phyloP scores from a whole-genome alignment of 2,888 invertebrate genomes.

The Anthophora plumipes region DNA sequence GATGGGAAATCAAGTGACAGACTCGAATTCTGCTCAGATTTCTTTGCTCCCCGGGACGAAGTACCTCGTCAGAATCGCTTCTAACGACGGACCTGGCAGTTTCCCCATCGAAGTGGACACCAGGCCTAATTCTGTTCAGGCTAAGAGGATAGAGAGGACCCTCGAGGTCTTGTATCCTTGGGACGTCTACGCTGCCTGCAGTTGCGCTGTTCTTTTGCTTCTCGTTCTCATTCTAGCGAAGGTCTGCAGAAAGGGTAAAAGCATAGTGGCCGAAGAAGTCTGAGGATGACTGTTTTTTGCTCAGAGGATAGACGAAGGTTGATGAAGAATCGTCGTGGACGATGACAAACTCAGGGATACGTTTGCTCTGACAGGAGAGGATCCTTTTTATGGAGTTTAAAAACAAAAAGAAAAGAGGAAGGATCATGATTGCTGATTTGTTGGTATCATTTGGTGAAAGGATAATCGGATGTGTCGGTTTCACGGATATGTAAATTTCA shows the following conservation, averaged over 20 bases:
- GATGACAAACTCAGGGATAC: conserved; percentile 47
- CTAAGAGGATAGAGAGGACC: conserved; percentile 74
- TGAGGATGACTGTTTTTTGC: conserved; percentile 9
- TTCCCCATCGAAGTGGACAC: conserved; percentile 83
- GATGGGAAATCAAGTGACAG: conserved; percentile 83
- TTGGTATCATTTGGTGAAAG: not conserved
- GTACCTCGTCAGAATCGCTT: conserved; percentile 82
- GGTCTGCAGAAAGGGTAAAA: conserved; percentile 67
- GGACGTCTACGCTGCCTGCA: conserved; percentile 73
- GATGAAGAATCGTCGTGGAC: conserved; percentile 8
- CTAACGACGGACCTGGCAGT: conserved; percentile 82
- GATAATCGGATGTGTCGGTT: not conserved
- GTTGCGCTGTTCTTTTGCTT: conserved; percentile 67
- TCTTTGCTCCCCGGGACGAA: conserved; percentile 81
- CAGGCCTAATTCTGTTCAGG: conserved; percentile 72
- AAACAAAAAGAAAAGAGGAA: not conserved
- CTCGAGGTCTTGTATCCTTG: conserved; percentile 68
- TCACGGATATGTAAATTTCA: not conserved
- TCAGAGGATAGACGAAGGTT: not conserved
- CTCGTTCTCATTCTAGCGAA: conserved; percentile 60
- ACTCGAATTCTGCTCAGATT: conserved; percentile 80
- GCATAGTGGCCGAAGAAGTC: conserved; percentile 69
- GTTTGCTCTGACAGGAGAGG: not conserved
- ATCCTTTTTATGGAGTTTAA: not conserved
- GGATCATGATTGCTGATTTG: not conserved